Evolutionary conservation across 2,888 invertebrate genomes (phyloP), one percentile per base, ranked within the genome.

Genomic region (Drosophila sordidula): DNA sequence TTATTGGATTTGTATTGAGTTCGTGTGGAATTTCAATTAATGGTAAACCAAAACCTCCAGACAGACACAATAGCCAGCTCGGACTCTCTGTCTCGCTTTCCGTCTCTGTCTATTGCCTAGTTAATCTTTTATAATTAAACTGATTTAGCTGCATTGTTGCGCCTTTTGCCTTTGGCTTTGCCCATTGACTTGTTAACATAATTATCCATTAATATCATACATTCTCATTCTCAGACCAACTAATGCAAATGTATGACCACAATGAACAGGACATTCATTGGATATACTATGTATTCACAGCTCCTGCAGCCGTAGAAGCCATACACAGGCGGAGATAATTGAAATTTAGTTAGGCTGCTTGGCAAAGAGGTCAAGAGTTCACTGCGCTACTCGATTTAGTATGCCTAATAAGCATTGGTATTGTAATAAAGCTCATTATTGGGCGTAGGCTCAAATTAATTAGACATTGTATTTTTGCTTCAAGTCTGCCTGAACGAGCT

Each of bases 111-210:
- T 52, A 52, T 51, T 39, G 29, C 4, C 22, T 18, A 54, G 77
- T 83, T 89, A 89, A 89, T 81, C 87, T 87, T 88, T 87, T 89
- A 85, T 89, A 89, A 89, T 89, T 87, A 87, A 89, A 81, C 73
- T 80, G 85, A 87, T 83, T 87, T 74, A 75, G 80, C 52, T 57
- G 63, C 45, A 56, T 45, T 34, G 44, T 36, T 54, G 41, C 55
- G 55, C 62, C 51, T 45, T 61, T 50, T 36, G 57, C 29, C 12
- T 4, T 26, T 58, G 47, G 54, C 56, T 8, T 18, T 6, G 54
- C 54, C 55, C 74, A 78, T 78, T 77, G 83, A 82, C 84, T 85
- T 82, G 84, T 84, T 82, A 75, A 82, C 87, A 86, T 83, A 87
- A 87, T 86, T 87, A 83, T 75, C 65, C 72, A 80, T 85, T 83